These are phyloP conservation scores for Craterocephalus amniculus DNA, from an alignment of 2,797 vertebrate species.

Conservation along the genomic window DNA sequence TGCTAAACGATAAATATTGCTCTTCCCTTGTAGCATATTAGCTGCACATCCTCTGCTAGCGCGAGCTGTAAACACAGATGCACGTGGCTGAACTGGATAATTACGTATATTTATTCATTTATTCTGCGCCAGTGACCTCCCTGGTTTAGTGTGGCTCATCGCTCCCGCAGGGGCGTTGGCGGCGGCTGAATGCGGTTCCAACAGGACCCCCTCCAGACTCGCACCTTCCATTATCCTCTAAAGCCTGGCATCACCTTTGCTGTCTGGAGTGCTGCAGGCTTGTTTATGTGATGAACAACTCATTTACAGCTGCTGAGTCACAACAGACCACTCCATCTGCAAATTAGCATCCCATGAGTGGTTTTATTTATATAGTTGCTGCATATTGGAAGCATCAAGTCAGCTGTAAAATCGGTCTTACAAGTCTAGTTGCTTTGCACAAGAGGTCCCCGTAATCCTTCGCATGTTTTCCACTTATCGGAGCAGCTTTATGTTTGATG, in stretches of 20 bases:
- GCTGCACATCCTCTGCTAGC: background rate
- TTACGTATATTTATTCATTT: slow-evolving; percentile 37
- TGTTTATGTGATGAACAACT: slow-evolving; percentile 49
- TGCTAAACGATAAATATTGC: slow-evolving; percentile 13
- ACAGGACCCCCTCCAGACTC: slow-evolving; percentile 26
- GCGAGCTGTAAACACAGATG: slow-evolving; percentile 23
- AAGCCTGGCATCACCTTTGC: slow-evolving; percentile 38
- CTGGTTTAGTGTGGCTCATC: slow-evolving; percentile 20
- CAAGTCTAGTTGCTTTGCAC: background rate
- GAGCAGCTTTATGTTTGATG: background rate
- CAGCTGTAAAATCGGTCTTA: slow-evolving; percentile 4
- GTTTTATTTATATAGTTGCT: slow-evolving; percentile 32
- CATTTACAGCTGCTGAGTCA: slow-evolving; percentile 56
- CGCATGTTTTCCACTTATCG: background rate
- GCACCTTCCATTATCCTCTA: slow-evolving; percentile 47
- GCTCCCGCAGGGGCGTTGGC: slow-evolving; percentile 32
- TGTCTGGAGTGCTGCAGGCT: slow-evolving; percentile 33
- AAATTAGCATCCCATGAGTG: slow-evolving; percentile 24
- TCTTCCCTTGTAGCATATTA: background rate
- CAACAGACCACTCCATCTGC: slow-evolving; percentile 39
- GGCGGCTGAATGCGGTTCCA: slow-evolving; percentile 3
- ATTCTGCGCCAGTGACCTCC: slow-evolving; percentile 24
- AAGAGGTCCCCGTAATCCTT: background rate
- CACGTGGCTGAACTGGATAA: slow-evolving; percentile 4
- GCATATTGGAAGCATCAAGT: background rate